Conservation (phyloP, 1,140 invertebrate genomes). For the Steinernema khuongi region DNA sequence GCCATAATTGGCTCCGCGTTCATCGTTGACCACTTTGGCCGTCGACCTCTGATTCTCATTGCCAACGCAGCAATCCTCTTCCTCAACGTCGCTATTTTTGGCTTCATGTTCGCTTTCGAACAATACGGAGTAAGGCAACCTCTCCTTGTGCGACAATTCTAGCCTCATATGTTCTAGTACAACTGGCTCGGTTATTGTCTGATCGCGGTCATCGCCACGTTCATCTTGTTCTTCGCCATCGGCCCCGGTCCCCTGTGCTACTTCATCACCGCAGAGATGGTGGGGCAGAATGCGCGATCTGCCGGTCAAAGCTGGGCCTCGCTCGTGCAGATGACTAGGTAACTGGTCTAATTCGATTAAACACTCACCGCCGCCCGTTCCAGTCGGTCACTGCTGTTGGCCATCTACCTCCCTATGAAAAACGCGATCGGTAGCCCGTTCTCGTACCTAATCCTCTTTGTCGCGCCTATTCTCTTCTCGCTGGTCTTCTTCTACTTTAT, state of each 20-base stretch:
- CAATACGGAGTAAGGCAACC: constrained; percentile 32
- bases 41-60: constrained; percentile 44
- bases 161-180: constrained; percentile 24
- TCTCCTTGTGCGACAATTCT: constrained; percentile 20
- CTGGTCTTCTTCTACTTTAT: constrained; percentile 26
- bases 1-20: constrained; percentile 36
- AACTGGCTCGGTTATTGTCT: constrained; percentile 46
- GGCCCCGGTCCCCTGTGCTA: constrained; percentile 48
- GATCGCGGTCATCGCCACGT: constrained; percentile 41
- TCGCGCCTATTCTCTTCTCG: constrained; percentile 20
- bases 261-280: constrained; percentile 47
- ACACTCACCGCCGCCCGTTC: not conserved
- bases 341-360: not conserved
- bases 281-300: constrained; percentile 47
- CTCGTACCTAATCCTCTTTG: constrained; percentile 29
- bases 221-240: constrained; percentile 42
- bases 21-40: constrained; percentile 46
- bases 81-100: constrained; percentile 43
- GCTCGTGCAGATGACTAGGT: constrained; percentile 29
- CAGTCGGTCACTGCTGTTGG: constrained; percentile 20
- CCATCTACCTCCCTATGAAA: constrained; percentile 23
- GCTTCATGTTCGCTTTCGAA: constrained; percentile 43
- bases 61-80: constrained; percentile 39
- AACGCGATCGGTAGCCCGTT: constrained; percentile 20
- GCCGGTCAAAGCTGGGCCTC: constrained; percentile 48